Base-by-base conservation (phyloP, 2,888 invertebrate genomes). In the Chrysolina oricalcia region DNA sequence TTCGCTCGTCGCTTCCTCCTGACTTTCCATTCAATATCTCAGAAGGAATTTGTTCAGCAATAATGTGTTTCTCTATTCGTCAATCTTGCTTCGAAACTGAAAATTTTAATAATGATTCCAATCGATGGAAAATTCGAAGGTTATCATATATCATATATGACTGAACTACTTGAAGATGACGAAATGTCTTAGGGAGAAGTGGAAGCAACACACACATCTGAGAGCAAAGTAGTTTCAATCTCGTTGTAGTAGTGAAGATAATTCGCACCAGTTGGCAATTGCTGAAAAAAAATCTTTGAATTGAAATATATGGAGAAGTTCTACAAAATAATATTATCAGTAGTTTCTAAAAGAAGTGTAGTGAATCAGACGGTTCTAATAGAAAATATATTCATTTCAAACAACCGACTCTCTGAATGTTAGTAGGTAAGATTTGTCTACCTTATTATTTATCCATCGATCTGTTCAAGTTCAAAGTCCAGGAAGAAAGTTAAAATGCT, bases 401-500 rank as follows among this genome's bases (percentile, higher is more conserved):
- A 43, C 2, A 2, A 43, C 43, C 43, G 43, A 43, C 43, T 43
- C 3, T 43, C 43, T 15, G 43, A 35, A 35, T 35, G 8, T 35
- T 35, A 15, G 11, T 0, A 41, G 40, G 40, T 40, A 40, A 40
- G 43, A 27, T 15, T 4, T 66, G 27, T 10, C 10, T 15, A 50
- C 27, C 50, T 66, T 9, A 11, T 15, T 17, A 46, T 68, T 17
- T 40, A 21, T 11, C 19, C 9, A 40, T 13, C 53, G 21, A 11
- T 21, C 1, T 27, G 40, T 68, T 68, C 68, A 68, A 68, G 68
- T 68, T 68, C 68, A 68, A 68, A 68, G 68, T 68, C 68, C 68
- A 53, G 53, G 41, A 68, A 68, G 68, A 68, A 68, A 68, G 68
- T 53, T 27, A 21, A n/a, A 40, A 19, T 68, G 53, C 9, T 68